These are phyloP conservation scores for Pangasius mekongensis DNA, from an alignment of 2,797 vertebrate species.

Conservation along the genomic window DNA sequence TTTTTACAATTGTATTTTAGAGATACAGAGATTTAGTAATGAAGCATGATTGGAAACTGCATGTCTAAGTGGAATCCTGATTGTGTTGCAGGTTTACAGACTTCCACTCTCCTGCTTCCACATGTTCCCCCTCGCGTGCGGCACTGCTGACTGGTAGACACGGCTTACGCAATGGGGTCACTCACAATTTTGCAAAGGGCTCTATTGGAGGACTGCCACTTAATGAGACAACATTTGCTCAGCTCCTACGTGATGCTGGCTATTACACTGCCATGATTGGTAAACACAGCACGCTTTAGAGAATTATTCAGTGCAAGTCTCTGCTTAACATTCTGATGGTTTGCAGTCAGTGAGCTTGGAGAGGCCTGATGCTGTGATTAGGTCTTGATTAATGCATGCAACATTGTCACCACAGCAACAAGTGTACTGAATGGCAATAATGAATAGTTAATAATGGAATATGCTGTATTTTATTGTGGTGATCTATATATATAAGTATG, in stretches of 20 bases:
- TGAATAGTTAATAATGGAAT: neutral
- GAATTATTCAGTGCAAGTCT: constrained; percentile 1
- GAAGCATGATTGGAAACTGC: neutral
- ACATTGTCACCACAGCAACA: neutral
- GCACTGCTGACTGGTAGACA: constrained; percentile 91
- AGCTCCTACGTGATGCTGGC: constrained; percentile 81
- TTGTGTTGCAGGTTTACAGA: constrained; percentile 82
- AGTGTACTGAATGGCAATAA: neutral
- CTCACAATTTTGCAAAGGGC: constrained; percentile 86
- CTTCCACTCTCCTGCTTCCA: constrained; percentile 93
- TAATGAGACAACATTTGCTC: constrained; percentile 88
- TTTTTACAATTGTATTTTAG: neutral
- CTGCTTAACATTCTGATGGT: constrained; percentile 20
- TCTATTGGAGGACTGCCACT: constrained; percentile 89
- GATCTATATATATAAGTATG: neutral
- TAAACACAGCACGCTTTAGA: constrained; percentile 54
- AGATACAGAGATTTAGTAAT: neutral
- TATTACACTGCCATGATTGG: constrained; percentile 89
- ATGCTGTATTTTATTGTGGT: neutral
- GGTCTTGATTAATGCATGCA: constrained; percentile 19
- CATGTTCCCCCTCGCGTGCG: constrained; percentile 93
- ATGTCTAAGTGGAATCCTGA: neutral
- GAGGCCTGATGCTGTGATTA: constrained; percentile 24
- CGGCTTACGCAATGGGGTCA: constrained; percentile 89
- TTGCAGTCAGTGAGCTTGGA: neutral